Conservation (phyloP, 2,113 vertebrate genomes). For the Cinclus mexicanus region DNA sequence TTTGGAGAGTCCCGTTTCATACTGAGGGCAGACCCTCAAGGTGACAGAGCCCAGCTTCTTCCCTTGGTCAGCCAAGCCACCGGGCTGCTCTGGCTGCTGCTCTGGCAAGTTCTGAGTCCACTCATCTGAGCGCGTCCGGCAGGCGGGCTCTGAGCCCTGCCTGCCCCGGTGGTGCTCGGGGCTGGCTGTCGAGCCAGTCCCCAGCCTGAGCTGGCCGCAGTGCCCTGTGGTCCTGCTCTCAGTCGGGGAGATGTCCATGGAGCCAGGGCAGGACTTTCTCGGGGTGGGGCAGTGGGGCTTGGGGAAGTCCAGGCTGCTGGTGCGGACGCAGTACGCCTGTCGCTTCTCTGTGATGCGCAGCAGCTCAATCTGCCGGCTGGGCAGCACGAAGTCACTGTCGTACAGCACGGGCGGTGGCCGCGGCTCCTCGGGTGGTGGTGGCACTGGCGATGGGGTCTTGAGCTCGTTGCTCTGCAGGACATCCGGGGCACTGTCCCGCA, state of each 20-base stretch:
- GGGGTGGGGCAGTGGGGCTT: slow-evolving; percentile 68
- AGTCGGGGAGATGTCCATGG: slow-evolving; percentile 79
- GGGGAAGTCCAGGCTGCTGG: slow-evolving; percentile 90
- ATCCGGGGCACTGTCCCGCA: slow-evolving; percentile 80
- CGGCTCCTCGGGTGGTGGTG: background rate
- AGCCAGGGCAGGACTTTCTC: slow-evolving; percentile 77
- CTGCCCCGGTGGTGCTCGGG: background rate
- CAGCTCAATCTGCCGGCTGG: slow-evolving; percentile 89
- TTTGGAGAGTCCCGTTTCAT: slow-evolving; percentile 85
- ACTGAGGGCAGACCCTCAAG: slow-evolving; percentile 84
- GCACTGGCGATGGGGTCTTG: background rate
- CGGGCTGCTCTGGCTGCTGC: slow-evolving; percentile 33
- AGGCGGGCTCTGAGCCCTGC: background rate
- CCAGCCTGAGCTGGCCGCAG: background rate
- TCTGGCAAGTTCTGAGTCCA: slow-evolving; percentile 79
- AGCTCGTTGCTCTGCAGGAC: slow-evolving; percentile 82
- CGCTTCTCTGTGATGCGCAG: slow-evolving; percentile 89
- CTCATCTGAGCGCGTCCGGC: slow-evolving; percentile 78
- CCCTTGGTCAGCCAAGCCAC: slow-evolving; percentile 1
- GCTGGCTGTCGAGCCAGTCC: background rate
- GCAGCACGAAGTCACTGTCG: slow-evolving; percentile 89
- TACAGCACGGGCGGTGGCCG: slow-evolving; percentile 71
- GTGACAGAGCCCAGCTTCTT: slow-evolving; percentile 77
- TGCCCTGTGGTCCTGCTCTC: slow-evolving; percentile 46
- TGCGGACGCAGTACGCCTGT: slow-evolving; percentile 88